Percentiles rank a stretch among this genome's conserved stretches.
Conservation (phyloP, 2,888 invertebrate species). For the Macrophya alboannulata region DNA sequence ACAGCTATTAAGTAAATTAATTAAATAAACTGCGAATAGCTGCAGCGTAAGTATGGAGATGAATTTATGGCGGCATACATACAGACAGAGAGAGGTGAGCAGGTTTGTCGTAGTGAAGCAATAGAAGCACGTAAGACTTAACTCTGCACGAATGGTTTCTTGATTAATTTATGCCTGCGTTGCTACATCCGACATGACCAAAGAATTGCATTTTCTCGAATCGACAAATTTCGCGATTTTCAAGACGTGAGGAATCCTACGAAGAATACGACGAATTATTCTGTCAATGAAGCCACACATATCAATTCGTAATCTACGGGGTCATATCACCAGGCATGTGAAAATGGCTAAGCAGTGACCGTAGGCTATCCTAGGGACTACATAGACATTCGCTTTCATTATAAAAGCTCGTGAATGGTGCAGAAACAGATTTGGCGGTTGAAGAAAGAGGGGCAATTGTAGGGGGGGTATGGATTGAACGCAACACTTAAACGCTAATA, state of each 20-base stretch:
- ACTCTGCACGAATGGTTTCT: slow-evolving; percentile 20
- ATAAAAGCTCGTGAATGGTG: not conserved
- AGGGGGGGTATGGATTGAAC: slow-evolving; percentile 21
- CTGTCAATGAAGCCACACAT: not conserved
- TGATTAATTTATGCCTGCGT: not conserved
- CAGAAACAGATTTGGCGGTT: slow-evolving; percentile 7
- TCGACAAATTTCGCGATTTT: not conserved
- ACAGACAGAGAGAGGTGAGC: not conserved
- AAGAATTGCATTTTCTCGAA: not conserved
- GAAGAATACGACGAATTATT: not conserved
- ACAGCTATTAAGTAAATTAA: slow-evolving; percentile 37
- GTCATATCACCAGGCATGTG: not conserved
- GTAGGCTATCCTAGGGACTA: not conserved
- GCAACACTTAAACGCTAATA: slow-evolving; percentile 58
- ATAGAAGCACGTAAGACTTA: slow-evolving; percentile 8
- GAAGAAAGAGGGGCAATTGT: slow-evolving; percentile 3
- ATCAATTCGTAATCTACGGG: not conserved
- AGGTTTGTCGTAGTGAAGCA: slow-evolving; percentile 18
- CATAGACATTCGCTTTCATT: not conserved
- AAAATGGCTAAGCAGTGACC: not conserved
- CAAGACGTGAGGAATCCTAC: not conserved
- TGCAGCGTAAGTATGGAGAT: not conserved
- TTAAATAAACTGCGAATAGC: slow-evolving; percentile 27
- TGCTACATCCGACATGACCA: not conserved
- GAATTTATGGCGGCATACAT: slow-evolving; percentile 33